Conservation (phyloP, 2,888 invertebrate species). For the Stegophylla sp. region DNA sequence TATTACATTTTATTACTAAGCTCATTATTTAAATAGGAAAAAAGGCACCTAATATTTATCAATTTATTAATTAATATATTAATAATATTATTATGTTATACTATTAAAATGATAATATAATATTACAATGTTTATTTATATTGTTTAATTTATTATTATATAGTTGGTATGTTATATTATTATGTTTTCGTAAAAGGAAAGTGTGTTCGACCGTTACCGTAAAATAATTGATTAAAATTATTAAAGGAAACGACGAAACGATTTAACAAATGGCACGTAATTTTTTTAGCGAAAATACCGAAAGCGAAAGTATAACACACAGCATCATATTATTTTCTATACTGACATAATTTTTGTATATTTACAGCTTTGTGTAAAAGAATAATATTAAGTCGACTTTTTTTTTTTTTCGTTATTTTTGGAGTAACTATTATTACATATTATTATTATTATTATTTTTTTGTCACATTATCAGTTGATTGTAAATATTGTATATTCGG, state of each 20-base stretch:
- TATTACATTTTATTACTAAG: conserved; percentile 51
- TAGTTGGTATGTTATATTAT: background rate
- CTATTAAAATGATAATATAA: conserved; percentile 15
- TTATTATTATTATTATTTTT: conserved; percentile 4
- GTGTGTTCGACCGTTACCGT: background rate
- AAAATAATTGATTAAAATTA: background rate
- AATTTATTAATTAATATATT: background rate
- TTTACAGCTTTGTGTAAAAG: background rate
- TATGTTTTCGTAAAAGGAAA: background rate
- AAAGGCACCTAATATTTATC: conserved; percentile 40
- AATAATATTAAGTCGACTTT: too few species aligned
- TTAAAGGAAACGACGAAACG: background rate
- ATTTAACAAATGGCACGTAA: background rate
- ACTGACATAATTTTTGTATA: too few species aligned
- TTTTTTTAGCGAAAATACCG: background rate
- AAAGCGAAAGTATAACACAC: background rate
- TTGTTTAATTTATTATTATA: background rate
- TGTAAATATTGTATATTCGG: conserved; percentile 27
- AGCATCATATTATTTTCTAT: background rate
- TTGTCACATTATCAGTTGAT: conserved; percentile 10
- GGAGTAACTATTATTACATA: background rate
- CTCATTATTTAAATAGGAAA: conserved; percentile 36
- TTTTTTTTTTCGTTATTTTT: background rate
- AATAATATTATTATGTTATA: background rate
- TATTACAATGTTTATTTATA: background rate